Conservation (phyloP, 2,113 vertebrate genomes). For the Damaliscus lunatus region DNA sequence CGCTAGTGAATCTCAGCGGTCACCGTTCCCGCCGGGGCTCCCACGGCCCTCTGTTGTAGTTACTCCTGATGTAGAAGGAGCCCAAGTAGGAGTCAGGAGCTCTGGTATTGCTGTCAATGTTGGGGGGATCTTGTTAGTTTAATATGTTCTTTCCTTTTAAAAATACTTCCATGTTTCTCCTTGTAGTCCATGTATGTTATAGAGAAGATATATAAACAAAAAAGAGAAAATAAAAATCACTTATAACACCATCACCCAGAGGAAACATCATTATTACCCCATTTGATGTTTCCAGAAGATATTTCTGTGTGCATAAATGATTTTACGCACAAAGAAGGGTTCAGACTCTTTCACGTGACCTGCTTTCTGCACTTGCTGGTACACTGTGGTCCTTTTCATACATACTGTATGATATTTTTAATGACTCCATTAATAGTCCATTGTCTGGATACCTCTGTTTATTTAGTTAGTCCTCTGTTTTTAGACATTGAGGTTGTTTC, state of each 20-base stretch:
- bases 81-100: background rate
- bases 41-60: background rate
- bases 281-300: background rate
- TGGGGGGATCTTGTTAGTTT: background rate
- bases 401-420: background rate
- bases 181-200: background rate
- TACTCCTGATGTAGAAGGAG: background rate
- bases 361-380: background rate
- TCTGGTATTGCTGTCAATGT: background rate
- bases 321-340: background rate
- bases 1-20: background rate
- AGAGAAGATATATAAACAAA: background rate
- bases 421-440: background rate
- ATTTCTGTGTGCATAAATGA: background rate
- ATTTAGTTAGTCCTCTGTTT: background rate
- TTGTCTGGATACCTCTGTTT: background rate
- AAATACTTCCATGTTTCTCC: background rate
- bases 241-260: background rate
- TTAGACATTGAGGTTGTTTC: background rate
- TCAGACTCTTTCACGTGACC: background rate
- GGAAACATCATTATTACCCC: background rate
- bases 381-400: background rate
- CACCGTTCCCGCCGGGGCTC: background rate
- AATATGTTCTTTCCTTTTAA: background rate
- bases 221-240: background rate